Percentiles rank a stretch among this genome's conserved stretches.
Evolutionary conservation across 2,888 invertebrate species (phyloP).

Genomic region (Platerodrilus igneus): DNA sequence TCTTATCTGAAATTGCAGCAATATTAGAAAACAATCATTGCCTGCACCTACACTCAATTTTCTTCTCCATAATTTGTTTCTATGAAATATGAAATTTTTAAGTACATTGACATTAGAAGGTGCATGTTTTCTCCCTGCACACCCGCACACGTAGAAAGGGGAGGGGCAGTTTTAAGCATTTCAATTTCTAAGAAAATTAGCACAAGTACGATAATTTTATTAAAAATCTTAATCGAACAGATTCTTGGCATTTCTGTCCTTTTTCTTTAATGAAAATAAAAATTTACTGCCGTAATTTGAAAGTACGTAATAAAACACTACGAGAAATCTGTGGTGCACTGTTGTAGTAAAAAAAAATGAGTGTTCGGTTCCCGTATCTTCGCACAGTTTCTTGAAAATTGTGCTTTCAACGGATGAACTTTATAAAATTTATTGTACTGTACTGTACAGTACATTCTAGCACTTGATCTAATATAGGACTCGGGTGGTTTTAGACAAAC

Average conservation of each 20-base stretch:
- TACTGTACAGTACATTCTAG: too few species aligned
- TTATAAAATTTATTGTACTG: slow-evolving; percentile 4
- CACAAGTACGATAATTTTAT: slow-evolving; percentile 2
- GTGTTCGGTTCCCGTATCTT: slow-evolving; percentile 10
- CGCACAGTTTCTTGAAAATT: slow-evolving; percentile 5
- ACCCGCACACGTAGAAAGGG: too few species aligned
- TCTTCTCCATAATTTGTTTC: slow-evolving; percentile 5
- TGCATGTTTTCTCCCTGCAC: slow-evolving; percentile 5
- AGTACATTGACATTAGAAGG: too few species aligned
- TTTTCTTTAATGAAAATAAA: slow-evolving; percentile 13
- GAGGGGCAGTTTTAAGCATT: too few species aligned
- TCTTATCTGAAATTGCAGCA: background rate
- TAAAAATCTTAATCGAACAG: background rate
- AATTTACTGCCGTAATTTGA: slow-evolving; percentile 19
- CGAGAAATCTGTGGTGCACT: slow-evolving; percentile 17
- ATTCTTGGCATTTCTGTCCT: background rate
- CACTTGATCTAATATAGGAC: too few species aligned
- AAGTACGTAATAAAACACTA: slow-evolving; percentile 16
- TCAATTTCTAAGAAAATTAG: too few species aligned
- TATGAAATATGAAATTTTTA: slow-evolving; percentile 3
- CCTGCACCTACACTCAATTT: too few species aligned
- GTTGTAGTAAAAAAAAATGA: slow-evolving; percentile 7
- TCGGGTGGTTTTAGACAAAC: background rate
- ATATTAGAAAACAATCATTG: slow-evolving; percentile 1
- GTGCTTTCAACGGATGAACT: background rate